phyloP scores from a whole-genome alignment of 2,888 invertebrate species.

The Sylvicola cinctus region DNA sequence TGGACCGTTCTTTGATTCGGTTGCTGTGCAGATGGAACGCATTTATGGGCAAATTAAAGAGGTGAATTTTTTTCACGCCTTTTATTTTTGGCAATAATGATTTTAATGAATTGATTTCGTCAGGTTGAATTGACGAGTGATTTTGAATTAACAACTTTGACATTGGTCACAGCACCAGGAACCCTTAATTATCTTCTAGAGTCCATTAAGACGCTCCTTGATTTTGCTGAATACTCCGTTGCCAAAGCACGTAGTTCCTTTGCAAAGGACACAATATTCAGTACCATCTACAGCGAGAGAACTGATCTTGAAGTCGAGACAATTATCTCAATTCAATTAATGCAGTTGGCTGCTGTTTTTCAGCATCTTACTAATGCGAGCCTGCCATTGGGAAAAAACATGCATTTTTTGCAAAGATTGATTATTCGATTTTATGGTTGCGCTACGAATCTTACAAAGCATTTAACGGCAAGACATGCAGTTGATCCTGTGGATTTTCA shows the following conservation, averaged over 20 bases:
- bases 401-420: conserved; percentile 33
- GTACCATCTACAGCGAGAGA: too few relatives aligned
- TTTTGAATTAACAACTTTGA: too few relatives aligned
- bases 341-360: conserved; percentile 30
- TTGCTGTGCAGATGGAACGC: conserved; percentile 16
- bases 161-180: too few relatives aligned
- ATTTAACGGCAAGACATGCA: conserved; percentile 31
- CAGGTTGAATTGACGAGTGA: too few relatives aligned
- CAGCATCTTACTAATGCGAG: conserved; percentile 29
- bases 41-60: conserved; percentile 15
- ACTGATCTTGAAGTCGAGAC: too few relatives aligned
- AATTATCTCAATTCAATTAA: too few relatives aligned
- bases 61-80: conserved; percentile 6
- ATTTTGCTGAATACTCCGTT: too few relatives aligned
- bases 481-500: conserved; percentile 14
- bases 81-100: conserved; percentile 21
- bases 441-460: conserved; percentile 33
- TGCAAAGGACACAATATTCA: too few relatives aligned
- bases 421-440: conserved; percentile 32
- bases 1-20: conserved; percentile 19
- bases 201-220: too few relatives aligned
- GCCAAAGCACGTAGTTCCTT: too few relatives aligned
- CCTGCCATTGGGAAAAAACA: conserved; percentile 29
- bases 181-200: too few relatives aligned
- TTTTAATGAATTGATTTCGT: too few relatives aligned